Percentiles rank a stretch among this genome's conserved stretches.
phyloP scores from a whole-genome alignment of 2,888 invertebrate species.

The Chrysopilus asiliformis region DNA sequence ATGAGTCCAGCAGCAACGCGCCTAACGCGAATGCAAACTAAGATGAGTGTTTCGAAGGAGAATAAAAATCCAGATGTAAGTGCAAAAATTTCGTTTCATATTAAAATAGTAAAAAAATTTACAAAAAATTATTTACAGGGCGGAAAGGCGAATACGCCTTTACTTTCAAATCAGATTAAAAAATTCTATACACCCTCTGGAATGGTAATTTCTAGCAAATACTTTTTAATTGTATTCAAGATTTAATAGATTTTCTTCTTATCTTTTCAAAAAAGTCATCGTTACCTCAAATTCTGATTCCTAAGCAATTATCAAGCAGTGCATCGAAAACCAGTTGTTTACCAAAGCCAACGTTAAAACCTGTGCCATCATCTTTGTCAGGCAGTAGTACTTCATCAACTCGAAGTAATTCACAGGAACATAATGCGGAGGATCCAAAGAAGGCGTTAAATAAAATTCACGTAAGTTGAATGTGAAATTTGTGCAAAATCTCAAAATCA shows the following conservation, averaged over 20 bases:
- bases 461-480: constrained; percentile 8
- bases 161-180: too few species aligned
- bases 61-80: constrained; percentile 18
- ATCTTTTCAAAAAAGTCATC: too few species aligned
- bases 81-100: neutral
- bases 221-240: too few species aligned
- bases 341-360: constrained; percentile 20
- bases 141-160: too few species aligned
- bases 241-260: too few species aligned
- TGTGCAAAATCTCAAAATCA: neutral
- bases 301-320: constrained; percentile 27
- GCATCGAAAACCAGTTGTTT: constrained; percentile 23
- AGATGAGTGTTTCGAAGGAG: constrained; percentile 26
- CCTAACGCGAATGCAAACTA: constrained; percentile 13
- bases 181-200: too few species aligned
- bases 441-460: constrained; percentile 22
- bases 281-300: constrained; percentile 10
- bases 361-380: constrained; percentile 5
- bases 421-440: constrained; percentile 31
- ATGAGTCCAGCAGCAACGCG: constrained; percentile 15
- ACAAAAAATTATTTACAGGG: too few species aligned
- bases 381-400: constrained; percentile 12
- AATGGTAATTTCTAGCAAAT: too few species aligned
- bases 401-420: constrained; percentile 26
- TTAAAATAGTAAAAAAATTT: neutral